Percentiles rank a stretch among this genome's conserved stretches.
phyloP scores from a whole-genome alignment of 2,113 vertebrate genomes.

The Phyllostomus discolor region DNA sequence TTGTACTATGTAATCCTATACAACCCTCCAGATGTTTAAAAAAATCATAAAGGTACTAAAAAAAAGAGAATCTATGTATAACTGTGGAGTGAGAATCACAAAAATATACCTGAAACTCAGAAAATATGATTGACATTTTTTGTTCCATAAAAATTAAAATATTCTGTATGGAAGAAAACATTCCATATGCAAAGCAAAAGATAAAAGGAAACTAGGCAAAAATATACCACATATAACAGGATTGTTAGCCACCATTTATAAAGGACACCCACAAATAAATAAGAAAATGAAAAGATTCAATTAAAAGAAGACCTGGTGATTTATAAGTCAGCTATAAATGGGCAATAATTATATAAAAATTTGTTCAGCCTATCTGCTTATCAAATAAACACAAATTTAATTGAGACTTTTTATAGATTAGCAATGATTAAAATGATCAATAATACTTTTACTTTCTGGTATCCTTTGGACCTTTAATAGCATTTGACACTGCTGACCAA shows the following conservation, averaged over 20 bases:
- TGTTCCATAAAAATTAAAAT: neutral
- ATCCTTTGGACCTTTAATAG: neutral
- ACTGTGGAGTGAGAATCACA: neutral
- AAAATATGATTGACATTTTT: neutral
- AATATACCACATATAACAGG: neutral
- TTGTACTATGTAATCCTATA: neutral
- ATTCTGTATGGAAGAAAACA: neutral
- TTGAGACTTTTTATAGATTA: neutral
- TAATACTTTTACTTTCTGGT: neutral
- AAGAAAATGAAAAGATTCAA: slow-evolving; percentile 4
- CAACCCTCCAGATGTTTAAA: neutral
- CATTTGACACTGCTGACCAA: neutral
- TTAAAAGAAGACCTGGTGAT: neutral
- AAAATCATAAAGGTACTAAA: neutral
- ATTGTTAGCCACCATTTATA: neutral
- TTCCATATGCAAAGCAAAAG: neutral
- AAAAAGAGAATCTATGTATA: neutral
- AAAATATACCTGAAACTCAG: neutral
- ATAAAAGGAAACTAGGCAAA: neutral
- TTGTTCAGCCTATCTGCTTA: neutral
- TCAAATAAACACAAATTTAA: neutral
- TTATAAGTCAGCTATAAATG: neutral
- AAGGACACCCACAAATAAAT: neutral
- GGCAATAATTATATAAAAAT: slow-evolving; percentile 6
- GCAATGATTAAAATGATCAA: slow-evolving; percentile 9